These are phyloP conservation scores for Vanessa atalanta DNA, from an alignment of 1,140 invertebrate genomes.

Conservation along the genomic window DNA sequence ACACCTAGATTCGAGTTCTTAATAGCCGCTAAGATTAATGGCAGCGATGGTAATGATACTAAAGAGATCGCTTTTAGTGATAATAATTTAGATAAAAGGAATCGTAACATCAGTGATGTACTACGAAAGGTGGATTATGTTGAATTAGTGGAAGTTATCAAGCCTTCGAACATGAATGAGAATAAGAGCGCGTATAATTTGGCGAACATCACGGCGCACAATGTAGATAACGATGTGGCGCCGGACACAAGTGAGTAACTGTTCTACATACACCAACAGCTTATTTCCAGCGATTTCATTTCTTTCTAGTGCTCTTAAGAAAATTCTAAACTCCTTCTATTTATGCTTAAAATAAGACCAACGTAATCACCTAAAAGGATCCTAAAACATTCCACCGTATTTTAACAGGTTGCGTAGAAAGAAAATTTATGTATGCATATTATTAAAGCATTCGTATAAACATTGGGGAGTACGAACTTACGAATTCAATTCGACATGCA, in stretches of 20 bases:
- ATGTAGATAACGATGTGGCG: constrained; percentile 73
- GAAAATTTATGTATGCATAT: too few species aligned
- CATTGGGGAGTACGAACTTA: neutral
- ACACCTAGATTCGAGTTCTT: constrained; percentile 67
- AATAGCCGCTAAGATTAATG: constrained; percentile 63
- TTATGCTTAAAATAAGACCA: too few species aligned
- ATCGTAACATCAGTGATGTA: constrained; percentile 65
- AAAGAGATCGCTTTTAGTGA: constrained; percentile 49
- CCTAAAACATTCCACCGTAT: too few species aligned
- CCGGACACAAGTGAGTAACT: constrained; percentile 76
- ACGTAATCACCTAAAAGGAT: too few species aligned
- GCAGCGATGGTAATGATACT: constrained; percentile 51
- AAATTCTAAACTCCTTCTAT: too few species aligned
- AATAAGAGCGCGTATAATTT: constrained; percentile 69
- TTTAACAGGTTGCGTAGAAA: too few species aligned
- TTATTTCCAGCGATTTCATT: neutral
- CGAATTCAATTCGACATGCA: constrained; percentile 4
- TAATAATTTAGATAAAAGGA: constrained; percentile 51
- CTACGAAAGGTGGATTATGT: constrained; percentile 70
- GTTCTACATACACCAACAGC: neutral
- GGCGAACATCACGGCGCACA: constrained; percentile 69
- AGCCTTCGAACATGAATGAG: constrained; percentile 50
- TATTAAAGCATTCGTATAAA: neutral
- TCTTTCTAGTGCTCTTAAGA: too few species aligned
- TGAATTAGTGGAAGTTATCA: constrained; percentile 69